Evolutionary conservation across 2,797 vertebrate species (phyloP).

Genomic region (Pseudochaenichthys georgianus): DNA sequence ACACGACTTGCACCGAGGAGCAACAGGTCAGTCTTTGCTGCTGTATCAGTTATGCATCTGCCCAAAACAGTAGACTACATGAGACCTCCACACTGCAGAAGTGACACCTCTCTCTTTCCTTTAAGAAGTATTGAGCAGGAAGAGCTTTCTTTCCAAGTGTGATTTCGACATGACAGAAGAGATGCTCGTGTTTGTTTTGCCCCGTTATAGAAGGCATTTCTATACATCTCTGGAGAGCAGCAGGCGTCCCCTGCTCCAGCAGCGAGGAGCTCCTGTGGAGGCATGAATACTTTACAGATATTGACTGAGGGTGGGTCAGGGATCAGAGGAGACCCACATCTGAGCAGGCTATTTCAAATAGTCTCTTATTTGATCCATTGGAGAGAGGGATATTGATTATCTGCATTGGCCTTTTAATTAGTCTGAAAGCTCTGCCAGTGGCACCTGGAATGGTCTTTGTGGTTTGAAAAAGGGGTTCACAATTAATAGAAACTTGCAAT

Average conservation of each 20-base stretch:
- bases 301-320: slow-evolving; percentile 44
- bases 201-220: slow-evolving; percentile 8
- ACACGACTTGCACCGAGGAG: neutral
- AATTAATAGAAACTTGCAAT: no score
- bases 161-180: neutral
- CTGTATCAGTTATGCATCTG: neutral
- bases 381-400: slow-evolving; percentile 18
- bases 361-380: slow-evolving; percentile 1
- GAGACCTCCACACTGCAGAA: neutral
- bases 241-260: slow-evolving; percentile 46
- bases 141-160: neutral
- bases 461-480: neutral
- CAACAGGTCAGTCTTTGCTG: neutral
- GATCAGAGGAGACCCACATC: slow-evolving; percentile 52
- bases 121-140: neutral
- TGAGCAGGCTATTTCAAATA: slow-evolving; percentile 26
- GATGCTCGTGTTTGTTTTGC: neutral
- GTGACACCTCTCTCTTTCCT: neutral
- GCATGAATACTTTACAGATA: slow-evolving; percentile 71
- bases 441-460: neutral
- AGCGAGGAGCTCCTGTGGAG: slow-evolving; percentile 37
- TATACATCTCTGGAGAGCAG: slow-evolving; percentile 23
- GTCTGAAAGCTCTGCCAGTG: neutral
- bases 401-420: neutral
- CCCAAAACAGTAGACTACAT: neutral